Base-by-base conservation (phyloP, 64 coral and sea anemone species). In the Orbicella faveolata region DNA sequence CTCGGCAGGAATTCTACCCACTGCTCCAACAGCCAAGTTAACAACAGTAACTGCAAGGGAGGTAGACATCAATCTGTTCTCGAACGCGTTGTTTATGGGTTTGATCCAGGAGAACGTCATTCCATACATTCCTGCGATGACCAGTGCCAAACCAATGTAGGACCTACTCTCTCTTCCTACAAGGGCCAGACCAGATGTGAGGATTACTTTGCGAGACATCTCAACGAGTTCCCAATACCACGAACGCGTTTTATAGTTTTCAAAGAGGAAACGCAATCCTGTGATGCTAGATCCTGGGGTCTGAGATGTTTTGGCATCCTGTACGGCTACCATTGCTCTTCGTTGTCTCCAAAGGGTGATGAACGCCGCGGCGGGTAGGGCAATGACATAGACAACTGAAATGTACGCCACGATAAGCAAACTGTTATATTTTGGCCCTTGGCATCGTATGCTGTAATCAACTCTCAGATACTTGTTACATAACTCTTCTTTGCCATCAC, bases 391-490 rank as follows among this genome's bases (percentile, higher is more conserved):
- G 9, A 74, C 23, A 7, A 90, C 37, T 2, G 62, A 64, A 18
- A 65, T 20, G 52, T 73, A 90, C 15, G 88, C 78, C 18, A 81
- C 21, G 20, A 73, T 74, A 18, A 65, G 21, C 0, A 81, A 41
- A 6, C 25, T 89, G 13, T 25, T 79, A 21, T 89, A 76, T 0
- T 35, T 41, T 54, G 2, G 9, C 9, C 51, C 79, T 54, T 77
- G 53, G 33, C 87, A 89, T 10, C 34, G 39, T 23, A 78, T n/a
- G 59, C 53, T 80, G 57, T 90, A 90, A 17, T 90, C 76, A 9
- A 67, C 41, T 25, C 52, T 90, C 1, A 90, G 48, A 36, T 80
- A 90, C 20, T 61, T 69, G 12, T 53, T 36, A 21, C 88, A 90
- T 10, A 52, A 4, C 4, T 34, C 18, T 26, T 74, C 63, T 9